phyloP scores from a whole-genome alignment of 2,797 vertebrate species.

The Acanthurus tractus region DNA sequence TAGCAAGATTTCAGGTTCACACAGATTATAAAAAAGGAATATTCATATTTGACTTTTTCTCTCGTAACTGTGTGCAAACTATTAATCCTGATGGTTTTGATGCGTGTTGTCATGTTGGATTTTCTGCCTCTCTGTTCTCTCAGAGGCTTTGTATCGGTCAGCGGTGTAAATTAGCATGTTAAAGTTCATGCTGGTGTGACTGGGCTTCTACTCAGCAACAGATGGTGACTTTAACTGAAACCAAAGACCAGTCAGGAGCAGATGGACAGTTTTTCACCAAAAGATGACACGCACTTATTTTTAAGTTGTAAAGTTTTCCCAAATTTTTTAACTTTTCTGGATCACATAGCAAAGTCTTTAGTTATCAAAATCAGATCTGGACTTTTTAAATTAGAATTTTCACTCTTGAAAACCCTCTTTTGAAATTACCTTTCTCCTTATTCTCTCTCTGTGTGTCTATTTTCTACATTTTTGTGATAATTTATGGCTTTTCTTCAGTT shows the following conservation, averaged over 20 bases:
- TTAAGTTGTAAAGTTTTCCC: slow-evolving; percentile 6
- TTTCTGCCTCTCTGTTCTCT: not conserved
- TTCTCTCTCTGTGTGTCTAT: not conserved
- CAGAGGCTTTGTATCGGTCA: not conserved
- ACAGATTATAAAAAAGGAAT: not conserved
- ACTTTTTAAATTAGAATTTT: not conserved
- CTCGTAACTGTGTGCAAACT: not conserved
- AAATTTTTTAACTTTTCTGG: not conserved
- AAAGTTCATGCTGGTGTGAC: not conserved
- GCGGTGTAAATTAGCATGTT: not conserved
- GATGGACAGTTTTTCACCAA: slow-evolving; percentile 20
- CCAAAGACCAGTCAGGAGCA: slow-evolving; percentile 15
- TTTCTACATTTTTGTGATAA: not conserved
- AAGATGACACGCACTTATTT: slow-evolving; percentile 5
- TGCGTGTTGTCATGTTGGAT: too few species aligned
- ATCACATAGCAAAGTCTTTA: not conserved
- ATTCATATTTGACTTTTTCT: not conserved
- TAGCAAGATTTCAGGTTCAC: not conserved
- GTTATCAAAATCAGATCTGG: not conserved
- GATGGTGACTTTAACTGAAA: slow-evolving; percentile 31
- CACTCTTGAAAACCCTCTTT: not conserved
- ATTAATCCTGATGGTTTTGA: not conserved
- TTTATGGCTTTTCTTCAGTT: not conserved
- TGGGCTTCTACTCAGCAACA: slow-evolving; percentile 14
- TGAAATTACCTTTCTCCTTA: not conserved